phyloP scores from a whole-genome alignment of 1,140 invertebrate genomes.

The Ostrea edulis region DNA sequence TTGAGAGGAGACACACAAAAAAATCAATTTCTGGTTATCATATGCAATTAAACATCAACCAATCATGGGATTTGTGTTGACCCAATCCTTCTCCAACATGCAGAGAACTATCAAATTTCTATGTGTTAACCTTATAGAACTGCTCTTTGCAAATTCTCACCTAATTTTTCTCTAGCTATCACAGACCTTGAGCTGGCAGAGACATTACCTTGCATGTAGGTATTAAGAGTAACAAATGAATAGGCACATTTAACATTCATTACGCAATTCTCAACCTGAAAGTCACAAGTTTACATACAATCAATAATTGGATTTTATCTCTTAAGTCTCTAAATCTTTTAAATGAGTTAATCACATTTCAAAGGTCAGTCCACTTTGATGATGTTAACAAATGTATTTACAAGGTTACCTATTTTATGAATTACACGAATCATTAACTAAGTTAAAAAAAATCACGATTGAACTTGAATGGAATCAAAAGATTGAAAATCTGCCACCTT shows the following conservation, averaged over 20 bases:
- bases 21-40: conserved; percentile 33
- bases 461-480: background rate
- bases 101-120: conserved; percentile 16
- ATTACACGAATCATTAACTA: background rate
- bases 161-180: background rate
- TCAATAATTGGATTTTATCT: background rate
- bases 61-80: background rate
- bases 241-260: background rate
- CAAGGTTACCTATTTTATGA: background rate
- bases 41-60: background rate
- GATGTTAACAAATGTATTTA: background rate
- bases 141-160: background rate
- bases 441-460: background rate
- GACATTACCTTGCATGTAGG: background rate
- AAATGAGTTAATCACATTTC: background rate
- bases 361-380: background rate
- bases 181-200: background rate
- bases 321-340: background rate
- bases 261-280: background rate
- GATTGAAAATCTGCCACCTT: background rate
- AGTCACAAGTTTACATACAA: background rate
- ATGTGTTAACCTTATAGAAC: background rate
- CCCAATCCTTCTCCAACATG: conserved; percentile 14
- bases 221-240: background rate
- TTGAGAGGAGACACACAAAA: background rate